Percentiles rank a stretch among this genome's conserved stretches.
phyloP scores from a whole-genome alignment of 1,140 invertebrate genomes.

The Drosophila novamexicana region DNA sequence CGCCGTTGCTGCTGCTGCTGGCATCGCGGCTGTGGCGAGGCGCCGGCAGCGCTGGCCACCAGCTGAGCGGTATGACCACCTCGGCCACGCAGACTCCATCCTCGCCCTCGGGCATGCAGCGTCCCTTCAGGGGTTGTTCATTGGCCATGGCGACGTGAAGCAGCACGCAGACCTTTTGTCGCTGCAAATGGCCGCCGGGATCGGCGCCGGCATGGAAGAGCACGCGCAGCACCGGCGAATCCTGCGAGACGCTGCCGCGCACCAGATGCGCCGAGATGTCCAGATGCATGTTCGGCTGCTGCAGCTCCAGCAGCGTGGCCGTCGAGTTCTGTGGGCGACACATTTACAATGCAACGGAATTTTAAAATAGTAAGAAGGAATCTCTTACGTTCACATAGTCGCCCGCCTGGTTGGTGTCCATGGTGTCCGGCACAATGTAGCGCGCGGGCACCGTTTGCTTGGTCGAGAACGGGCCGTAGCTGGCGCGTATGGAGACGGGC shows the following conservation, averaged over 20 bases:
- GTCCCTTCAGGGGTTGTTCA: slow-evolving; percentile 88
- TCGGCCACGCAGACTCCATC: slow-evolving; percentile 95
- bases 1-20: background rate
- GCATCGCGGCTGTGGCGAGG: slow-evolving; percentile 84
- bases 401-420: slow-evolving; percentile 85
- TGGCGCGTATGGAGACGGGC: slow-evolving; percentile 93
- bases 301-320: slow-evolving; percentile 86
- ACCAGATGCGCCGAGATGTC: slow-evolving; percentile 97
- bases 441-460: slow-evolving; percentile 96
- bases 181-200: slow-evolving; percentile 86
- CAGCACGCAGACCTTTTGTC: slow-evolving; percentile 89
- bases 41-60: slow-evolving; percentile 92
- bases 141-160: slow-evolving; percentile 89
- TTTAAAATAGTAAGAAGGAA: background rate
- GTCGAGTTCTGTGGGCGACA: slow-evolving; percentile 70
- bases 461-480: slow-evolving; percentile 96
- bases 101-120: slow-evolving; percentile 94
- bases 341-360: background rate
- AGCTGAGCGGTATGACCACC: slow-evolving; percentile 90
- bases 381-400: slow-evolving; percentile 78
- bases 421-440: slow-evolving; percentile 92
- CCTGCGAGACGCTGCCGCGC: slow-evolving; percentile 91
- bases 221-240: slow-evolving; percentile 93
- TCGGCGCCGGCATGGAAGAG: slow-evolving; percentile 95
- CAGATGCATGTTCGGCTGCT: slow-evolving; percentile 90